These are phyloP conservation scores for Polyommatus iphigenia DNA, from an alignment of 2,888 invertebrate species.

Conservation along the genomic window DNA sequence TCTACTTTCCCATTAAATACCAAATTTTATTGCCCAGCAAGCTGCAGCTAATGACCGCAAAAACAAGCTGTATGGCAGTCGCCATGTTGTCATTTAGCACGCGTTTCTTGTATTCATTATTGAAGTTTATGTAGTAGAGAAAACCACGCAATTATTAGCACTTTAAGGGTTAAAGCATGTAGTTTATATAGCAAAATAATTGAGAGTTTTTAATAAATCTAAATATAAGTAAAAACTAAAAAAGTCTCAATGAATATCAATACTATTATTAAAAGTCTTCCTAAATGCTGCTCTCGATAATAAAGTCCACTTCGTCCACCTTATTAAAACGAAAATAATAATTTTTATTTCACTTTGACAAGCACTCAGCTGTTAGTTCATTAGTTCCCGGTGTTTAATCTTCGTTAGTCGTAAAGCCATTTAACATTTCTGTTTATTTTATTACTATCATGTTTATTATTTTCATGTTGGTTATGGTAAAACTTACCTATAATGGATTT, in stretches of 20 bases:
- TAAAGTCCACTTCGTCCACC: background rate
- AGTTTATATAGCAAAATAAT: background rate
- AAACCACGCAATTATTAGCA: background rate
- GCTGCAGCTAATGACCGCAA: constrained; percentile 7
- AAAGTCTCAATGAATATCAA: no score
- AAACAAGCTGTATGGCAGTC: background rate
- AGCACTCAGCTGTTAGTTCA: background rate
- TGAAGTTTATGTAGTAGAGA: background rate
- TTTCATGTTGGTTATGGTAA: background rate
- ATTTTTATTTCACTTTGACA: background rate
- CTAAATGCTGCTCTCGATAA: background rate
- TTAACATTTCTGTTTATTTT: background rate
- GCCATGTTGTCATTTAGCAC: constrained; percentile 5
- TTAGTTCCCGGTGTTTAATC: background rate
- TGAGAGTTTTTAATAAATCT: background rate
- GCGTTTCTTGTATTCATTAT: constrained; percentile 12
- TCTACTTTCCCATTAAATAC: no score
- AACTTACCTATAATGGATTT: no score
- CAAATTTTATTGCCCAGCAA: background rate
- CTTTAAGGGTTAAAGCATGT: background rate
- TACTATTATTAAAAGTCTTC: background rate
- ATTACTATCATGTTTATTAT: background rate
- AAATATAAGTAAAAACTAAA: background rate
- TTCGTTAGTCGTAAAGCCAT: background rate
- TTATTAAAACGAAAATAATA: background rate